A percentile compares a stretch with the other conserved stretches of the same genome.
phyloP scores from a whole-genome alignment of 1,140 invertebrate genomes.

The Drosophila tristis region DNA sequence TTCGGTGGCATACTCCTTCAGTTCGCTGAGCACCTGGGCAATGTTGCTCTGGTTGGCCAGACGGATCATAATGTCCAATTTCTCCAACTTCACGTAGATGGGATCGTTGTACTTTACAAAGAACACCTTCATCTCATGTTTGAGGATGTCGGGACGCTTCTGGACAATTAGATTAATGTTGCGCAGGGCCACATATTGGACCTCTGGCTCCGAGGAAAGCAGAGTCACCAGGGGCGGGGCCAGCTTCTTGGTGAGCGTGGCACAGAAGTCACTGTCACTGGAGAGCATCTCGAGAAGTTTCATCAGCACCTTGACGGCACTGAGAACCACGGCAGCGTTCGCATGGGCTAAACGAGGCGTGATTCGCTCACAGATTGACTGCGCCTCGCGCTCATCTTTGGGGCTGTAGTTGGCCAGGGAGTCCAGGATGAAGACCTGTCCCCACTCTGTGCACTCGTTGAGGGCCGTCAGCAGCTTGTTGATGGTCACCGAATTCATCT shows the following conservation, averaged over 20 bases:
- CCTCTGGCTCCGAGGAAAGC: slow-evolving; percentile 98
- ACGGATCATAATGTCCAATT: slow-evolving; percentile 99
- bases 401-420: slow-evolving; percentile 98
- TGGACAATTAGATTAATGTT: slow-evolving; percentile 99
- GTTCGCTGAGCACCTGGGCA: slow-evolving; percentile 98
- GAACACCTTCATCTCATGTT: slow-evolving; percentile 99
- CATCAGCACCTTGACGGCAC: slow-evolving; percentile 98
- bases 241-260: slow-evolving; percentile 97
- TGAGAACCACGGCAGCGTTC: slow-evolving; percentile 99
- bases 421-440: slow-evolving; percentile 99
- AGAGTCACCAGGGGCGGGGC: slow-evolving; percentile 99
- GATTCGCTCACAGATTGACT: slow-evolving; percentile 99
- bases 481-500: slow-evolving; percentile 98
- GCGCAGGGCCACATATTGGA: slow-evolving; percentile 98
- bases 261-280: slow-evolving; percentile 96
- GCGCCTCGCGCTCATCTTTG: slow-evolving; percentile 99
- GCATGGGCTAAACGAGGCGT: slow-evolving; percentile 99
- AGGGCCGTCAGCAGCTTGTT: slow-evolving; percentile 99
- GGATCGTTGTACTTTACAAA: slow-evolving; percentile 99
- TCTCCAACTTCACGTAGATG: slow-evolving; percentile 99
- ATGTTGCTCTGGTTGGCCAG: slow-evolving; percentile 99
- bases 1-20: slow-evolving; percentile 99
- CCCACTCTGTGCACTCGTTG: slow-evolving; percentile 99
- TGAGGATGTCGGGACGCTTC: slow-evolving; percentile 99
- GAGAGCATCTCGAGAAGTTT: slow-evolving; percentile 99